phyloP scores from a whole-genome alignment of 1,140 invertebrate species.

The Lordiphosa collinella region DNA sequence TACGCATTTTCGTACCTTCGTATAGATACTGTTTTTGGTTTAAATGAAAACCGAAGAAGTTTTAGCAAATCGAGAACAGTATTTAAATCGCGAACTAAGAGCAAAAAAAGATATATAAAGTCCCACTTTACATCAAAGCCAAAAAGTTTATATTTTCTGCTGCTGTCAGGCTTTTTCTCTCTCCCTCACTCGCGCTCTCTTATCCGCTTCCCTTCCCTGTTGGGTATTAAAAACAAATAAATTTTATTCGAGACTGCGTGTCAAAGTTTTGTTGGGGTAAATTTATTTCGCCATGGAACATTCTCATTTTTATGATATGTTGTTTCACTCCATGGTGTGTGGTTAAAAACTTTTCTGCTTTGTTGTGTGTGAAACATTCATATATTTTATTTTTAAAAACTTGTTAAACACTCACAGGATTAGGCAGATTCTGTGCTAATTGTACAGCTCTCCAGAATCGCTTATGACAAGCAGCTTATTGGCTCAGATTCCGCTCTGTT shows the following conservation, averaged over 20 bases:
- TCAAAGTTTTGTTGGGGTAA: conserved; percentile 37
- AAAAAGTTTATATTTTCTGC: conserved; percentile 1
- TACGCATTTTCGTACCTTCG: no score
- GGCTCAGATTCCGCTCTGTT: conserved; percentile 3
- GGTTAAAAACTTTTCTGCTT: conserved; percentile 17
- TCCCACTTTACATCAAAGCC: background rate
- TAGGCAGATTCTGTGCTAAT: conserved; percentile 46
- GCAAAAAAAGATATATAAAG: no score
- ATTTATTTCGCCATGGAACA: conserved; percentile 12
- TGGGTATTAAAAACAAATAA: conserved; percentile 46
- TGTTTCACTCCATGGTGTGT: background rate
- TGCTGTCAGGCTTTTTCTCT: conserved; percentile 5
- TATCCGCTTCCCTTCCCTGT: background rate
- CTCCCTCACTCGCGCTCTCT: background rate
- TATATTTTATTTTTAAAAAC: no score
- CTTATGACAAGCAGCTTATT: conserved; percentile 55
- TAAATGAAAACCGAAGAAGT: no score
- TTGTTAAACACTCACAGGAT: background rate
- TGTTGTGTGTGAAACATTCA: conserved; percentile 6
- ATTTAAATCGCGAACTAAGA: no score
- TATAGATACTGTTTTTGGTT: no score
- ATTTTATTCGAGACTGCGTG: conserved; percentile 47
- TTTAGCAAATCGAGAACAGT: no score
- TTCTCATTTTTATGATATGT: background rate
- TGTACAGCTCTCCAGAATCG: conserved; percentile 25